phyloP scores from a whole-genome alignment of 2,797 vertebrate species.

The Anisognathus igniventris region DNA sequence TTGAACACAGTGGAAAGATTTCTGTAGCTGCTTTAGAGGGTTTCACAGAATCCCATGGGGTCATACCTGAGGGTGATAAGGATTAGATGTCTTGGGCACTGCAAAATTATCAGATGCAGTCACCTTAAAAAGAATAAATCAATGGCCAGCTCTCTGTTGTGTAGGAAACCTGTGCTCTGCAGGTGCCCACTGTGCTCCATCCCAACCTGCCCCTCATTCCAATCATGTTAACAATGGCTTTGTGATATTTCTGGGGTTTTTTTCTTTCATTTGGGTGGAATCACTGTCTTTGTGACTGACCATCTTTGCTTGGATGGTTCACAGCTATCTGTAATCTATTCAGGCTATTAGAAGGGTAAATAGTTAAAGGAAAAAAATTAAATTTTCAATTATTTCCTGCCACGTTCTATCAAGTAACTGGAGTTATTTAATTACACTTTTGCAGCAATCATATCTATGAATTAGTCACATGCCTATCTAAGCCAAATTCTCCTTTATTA shows the following conservation, averaged over 20 bases:
- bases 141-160: background rate
- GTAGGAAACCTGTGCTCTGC: background rate
- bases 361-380: background rate
- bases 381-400: background rate
- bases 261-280: background rate
- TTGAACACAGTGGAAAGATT: background rate
- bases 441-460: background rate
- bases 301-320: background rate
- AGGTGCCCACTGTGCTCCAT: background rate
- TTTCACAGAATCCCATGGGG: background rate
- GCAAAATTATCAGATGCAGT: background rate
- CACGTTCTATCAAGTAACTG: background rate
- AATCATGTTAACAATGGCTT: background rate
- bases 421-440: background rate
- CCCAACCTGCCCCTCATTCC: background rate
- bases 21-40: background rate
- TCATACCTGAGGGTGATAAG: background rate
- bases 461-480: background rate
- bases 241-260: background rate
- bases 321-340: background rate
- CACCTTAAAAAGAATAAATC: background rate
- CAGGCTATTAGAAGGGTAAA: background rate
- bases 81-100: background rate
- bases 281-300: background rate
- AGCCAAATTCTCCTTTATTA: background rate